phyloP scores from a whole-genome alignment of 1,140 invertebrate genomes.

The Saccostrea glomerata region DNA sequence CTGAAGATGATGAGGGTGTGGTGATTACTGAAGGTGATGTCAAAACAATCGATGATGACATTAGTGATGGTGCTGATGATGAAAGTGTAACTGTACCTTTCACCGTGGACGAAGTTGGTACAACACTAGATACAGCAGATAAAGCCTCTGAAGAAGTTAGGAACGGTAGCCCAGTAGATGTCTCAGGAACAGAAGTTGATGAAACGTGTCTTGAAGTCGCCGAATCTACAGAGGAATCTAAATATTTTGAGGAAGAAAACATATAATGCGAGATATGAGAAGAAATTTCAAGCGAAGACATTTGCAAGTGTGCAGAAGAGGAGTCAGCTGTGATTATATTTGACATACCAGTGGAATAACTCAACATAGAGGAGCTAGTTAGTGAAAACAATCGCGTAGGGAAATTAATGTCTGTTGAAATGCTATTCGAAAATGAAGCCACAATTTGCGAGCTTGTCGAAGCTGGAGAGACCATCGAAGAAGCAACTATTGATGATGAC shows the following conservation, averaged over 20 bases:
- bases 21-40: background rate
- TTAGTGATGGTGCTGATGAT: background rate
- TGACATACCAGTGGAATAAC: constrained; percentile 7
- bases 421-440: background rate
- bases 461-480: background rate
- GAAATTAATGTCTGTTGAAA: background rate
- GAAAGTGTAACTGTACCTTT: background rate
- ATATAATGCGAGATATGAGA: background rate
- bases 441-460: background rate
- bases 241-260: background rate
- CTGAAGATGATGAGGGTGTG: background rate
- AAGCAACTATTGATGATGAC: background rate
- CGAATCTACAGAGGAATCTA: background rate
- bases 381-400: background rate
- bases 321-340: background rate
- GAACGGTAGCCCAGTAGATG: background rate
- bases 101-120: background rate
- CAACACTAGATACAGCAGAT: background rate
- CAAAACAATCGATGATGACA: background rate
- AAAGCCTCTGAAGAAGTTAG: background rate
- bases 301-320: constrained; percentile 2
- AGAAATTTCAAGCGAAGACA: background rate
- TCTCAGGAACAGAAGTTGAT: background rate
- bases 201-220: background rate
- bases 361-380: background rate